phyloP scores from a whole-genome alignment of 1,140 invertebrate genomes.

The Antheraea pernyi region DNA sequence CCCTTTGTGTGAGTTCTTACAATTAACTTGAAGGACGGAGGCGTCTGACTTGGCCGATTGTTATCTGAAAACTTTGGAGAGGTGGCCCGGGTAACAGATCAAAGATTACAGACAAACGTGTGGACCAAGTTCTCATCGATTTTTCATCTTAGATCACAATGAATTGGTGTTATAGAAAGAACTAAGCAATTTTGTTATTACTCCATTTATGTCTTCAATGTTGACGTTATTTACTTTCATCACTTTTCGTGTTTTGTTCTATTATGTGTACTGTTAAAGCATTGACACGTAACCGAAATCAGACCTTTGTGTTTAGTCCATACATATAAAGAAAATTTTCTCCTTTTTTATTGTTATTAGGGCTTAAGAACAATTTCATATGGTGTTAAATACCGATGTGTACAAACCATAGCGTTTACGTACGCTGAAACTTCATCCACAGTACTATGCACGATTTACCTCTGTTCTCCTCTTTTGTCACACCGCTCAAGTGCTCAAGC shows the following conservation, averaged over 20 bases:
- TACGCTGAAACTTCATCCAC: too few species aligned
- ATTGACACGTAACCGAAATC: too few species aligned
- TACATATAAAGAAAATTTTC: too few species aligned
- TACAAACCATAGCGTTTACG: too few species aligned
- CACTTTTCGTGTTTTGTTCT: background rate
- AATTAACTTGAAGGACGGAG: slow-evolving; percentile 29
- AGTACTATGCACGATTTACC: too few species aligned
- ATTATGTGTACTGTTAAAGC: background rate
- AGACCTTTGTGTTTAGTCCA: too few species aligned
- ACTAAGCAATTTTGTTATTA: slow-evolving; percentile 3
- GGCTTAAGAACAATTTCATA: too few species aligned
- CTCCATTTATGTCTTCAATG: too few species aligned
- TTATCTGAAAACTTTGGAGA: slow-evolving; percentile 20
- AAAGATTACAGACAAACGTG: slow-evolving; percentile 24
- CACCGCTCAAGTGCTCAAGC: too few species aligned
- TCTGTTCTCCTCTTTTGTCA: too few species aligned
- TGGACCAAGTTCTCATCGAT: background rate
- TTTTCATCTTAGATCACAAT: background rate
- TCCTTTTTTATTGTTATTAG: too few species aligned
- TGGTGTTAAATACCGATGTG: too few species aligned
- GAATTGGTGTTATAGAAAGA: background rate
- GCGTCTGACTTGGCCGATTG: slow-evolving; percentile 17
- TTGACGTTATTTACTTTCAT: background rate
- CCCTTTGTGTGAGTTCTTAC: slow-evolving; percentile 23
- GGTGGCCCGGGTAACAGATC: slow-evolving; percentile 16